Base-by-base conservation (phyloP, 2,888 invertebrate genomes). In the Trichogramma evanescens region DNA sequence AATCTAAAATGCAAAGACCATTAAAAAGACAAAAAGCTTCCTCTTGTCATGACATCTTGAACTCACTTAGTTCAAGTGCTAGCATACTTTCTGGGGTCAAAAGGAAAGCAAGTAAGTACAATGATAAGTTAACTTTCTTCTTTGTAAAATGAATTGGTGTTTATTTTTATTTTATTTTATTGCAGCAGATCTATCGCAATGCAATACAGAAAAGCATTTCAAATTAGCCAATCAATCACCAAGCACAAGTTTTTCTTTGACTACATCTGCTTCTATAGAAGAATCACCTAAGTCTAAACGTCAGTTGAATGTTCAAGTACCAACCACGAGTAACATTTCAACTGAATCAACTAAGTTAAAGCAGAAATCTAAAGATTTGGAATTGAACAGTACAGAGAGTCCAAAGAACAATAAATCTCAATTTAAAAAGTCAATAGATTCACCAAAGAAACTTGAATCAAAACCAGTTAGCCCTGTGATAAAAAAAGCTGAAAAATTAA, bases 141-240 rank as follows among this genome's bases (percentile, higher is more conserved):
- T 26, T 26, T 26, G 26, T 39, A 13, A 59, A 58, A 50, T n/a
- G 26, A 38, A 9, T 46, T 26, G 4, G 7, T 10, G 43, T 8
- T 42, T n/a, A 5, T 50, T 41, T n/a, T 46, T 6, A 43, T 26
- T 61, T 49, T 52, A 50, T 41, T 10, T 50, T 53, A 55, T 69
- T 68, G 9, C 54, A 74, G 74, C 66, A 39, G 74, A 74, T 50
- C 66, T 67, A 50, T 76, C 76, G 5, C 70, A 72, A 5, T 71
- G 73, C 42, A 74, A 70, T 13, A 75, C 75, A 4, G 77, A 73
- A 38, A 78, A 78, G 45, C 77, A 77, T 57, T 78, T 77, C 50
- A 78, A 78, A 59, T 66, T 73, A 4, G 42, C 44, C 64, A 41
- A 2, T 13, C 59, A 10, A 41, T 64, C 64, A 51, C 63, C 63